phyloP scores from a whole-genome alignment of 2,113 vertebrate genomes.

The Cyprinodon tularosa region DNA sequence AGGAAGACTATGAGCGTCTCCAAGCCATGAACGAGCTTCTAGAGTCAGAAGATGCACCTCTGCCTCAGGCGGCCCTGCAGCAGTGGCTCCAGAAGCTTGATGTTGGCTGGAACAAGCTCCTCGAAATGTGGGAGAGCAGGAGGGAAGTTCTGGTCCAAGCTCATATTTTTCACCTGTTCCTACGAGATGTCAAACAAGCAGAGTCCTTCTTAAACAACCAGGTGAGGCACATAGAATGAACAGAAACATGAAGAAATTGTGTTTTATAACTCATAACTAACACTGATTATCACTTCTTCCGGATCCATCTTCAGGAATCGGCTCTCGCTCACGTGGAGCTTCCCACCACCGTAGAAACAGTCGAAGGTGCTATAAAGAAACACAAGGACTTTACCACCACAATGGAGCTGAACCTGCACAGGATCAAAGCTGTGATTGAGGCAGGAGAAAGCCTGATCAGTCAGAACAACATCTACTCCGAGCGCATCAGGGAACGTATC shows the following conservation, averaged over 20 bases:
- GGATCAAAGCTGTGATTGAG: conserved; percentile 85
- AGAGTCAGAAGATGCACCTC: conserved; percentile 86
- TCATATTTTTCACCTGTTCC: conserved; percentile 92
- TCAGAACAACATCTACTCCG: conserved; percentile 85
- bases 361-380: conserved; percentile 84
- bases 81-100: conserved; percentile 95
- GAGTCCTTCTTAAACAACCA: conserved; percentile 87
- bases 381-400: conserved; percentile 91
- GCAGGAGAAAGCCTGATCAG: conserved; percentile 89
- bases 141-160: conserved; percentile 89
- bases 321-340: conserved; percentile 83
- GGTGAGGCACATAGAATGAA: conserved; percentile 71
- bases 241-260: neutral
- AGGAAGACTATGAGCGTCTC: conserved; percentile 90
- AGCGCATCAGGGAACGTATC: conserved; percentile 84
- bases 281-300: too few relatives aligned
- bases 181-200: conserved; percentile 88
- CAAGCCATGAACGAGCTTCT: conserved; percentile 91
- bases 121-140: conserved; percentile 90
- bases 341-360: conserved; percentile 84
- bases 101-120: conserved; percentile 91
- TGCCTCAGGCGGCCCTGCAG: conserved; percentile 87
- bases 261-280: neutral
- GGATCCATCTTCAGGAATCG: conserved; percentile 80
- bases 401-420: conserved; percentile 91